These are phyloP conservation scores for Pogonomyrmex barbatus DNA, from an alignment of 1,140 invertebrate species.

Conservation along the genomic window DNA sequence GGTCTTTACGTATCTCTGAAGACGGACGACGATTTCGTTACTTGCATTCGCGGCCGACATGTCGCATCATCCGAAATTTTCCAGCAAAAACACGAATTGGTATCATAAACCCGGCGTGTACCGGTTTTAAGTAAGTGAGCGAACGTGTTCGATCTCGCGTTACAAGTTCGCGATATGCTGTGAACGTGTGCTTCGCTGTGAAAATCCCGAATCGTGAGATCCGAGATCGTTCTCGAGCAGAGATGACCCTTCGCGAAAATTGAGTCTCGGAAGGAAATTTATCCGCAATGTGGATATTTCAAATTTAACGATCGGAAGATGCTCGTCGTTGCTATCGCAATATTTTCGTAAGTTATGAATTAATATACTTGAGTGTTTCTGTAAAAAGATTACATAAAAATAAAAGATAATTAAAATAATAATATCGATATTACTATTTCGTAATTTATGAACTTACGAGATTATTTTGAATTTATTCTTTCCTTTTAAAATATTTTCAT, in stretches of 20 bases:
- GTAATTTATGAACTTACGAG: not conserved
- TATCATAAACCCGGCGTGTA: constrained; percentile 19
- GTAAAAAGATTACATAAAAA: not conserved
- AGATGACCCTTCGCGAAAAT: not conserved
- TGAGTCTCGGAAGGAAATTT: not conserved
- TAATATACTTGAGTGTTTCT: not conserved
- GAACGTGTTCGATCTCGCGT: not conserved
- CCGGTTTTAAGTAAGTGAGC: constrained; percentile 28
- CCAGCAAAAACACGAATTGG: constrained; percentile 42
- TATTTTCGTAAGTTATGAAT: constrained; percentile 37
- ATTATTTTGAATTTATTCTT: not conserved
- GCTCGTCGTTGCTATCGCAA: not conserved
- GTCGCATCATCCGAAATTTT: constrained; percentile 58
- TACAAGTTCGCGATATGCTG: constrained; percentile 34
- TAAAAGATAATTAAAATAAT: not conserved
- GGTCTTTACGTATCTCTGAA: constrained; percentile 49
- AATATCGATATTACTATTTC: not conserved
- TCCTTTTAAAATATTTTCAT: not conserved
- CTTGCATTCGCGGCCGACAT: constrained; percentile 63
- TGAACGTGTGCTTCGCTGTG: constrained; percentile 25
- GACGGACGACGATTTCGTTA: constrained; percentile 60
- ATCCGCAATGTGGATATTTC: constrained; percentile 18
- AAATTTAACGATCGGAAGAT: constrained; percentile 13
- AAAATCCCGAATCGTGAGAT: not conserved
- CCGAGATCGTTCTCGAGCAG: not conserved